phyloP scores from a whole-genome alignment of 1,140 invertebrate genomes.

The Macrostomum lignano region DNA sequence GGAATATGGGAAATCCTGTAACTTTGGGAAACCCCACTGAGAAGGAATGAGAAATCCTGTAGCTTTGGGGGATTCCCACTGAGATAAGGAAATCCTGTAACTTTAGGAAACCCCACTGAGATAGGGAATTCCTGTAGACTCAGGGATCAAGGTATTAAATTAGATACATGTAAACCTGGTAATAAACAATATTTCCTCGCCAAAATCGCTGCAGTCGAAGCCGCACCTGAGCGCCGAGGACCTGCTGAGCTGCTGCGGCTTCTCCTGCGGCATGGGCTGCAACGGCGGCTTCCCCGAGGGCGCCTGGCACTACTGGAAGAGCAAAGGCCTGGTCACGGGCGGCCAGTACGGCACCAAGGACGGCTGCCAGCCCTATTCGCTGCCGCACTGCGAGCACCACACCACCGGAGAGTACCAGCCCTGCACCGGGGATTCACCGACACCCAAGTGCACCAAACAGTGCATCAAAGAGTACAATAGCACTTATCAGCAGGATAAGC shows the following conservation, averaged over 20 bases:
- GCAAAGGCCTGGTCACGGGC: conserved; percentile 39
- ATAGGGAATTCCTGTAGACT: too few relatives aligned
- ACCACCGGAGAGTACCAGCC: conserved; percentile 35
- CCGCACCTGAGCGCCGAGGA: conserved; percentile 57
- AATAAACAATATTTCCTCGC: background rate
- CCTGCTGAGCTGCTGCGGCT: conserved; percentile 46
- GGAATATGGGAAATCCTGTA: too few relatives aligned
- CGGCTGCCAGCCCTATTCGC: conserved; percentile 55
- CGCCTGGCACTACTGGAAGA: conserved; percentile 49
- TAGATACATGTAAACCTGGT: background rate
- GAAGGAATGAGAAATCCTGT: too few relatives aligned
- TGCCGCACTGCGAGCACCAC: conserved; percentile 58
- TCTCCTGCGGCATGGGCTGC: conserved; percentile 46
- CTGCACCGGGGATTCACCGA: conserved; percentile 37
- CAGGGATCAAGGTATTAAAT: too few relatives aligned
- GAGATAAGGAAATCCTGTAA: too few relatives aligned
- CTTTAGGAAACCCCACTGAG: too few relatives aligned
- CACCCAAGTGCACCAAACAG: conserved; percentile 43
- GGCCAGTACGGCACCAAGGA: conserved; percentile 43
- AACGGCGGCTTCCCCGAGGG: conserved; percentile 45
- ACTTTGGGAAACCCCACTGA: too few relatives aligned
- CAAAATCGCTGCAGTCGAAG: conserved; percentile 29
- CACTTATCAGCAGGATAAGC: conserved; percentile 44
- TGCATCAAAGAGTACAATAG: conserved; percentile 42
- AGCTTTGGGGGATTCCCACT: too few relatives aligned